Evolutionary conservation across 2,113 vertebrate species (phyloP).

Genomic region (Vulpes lagopus): DNA sequence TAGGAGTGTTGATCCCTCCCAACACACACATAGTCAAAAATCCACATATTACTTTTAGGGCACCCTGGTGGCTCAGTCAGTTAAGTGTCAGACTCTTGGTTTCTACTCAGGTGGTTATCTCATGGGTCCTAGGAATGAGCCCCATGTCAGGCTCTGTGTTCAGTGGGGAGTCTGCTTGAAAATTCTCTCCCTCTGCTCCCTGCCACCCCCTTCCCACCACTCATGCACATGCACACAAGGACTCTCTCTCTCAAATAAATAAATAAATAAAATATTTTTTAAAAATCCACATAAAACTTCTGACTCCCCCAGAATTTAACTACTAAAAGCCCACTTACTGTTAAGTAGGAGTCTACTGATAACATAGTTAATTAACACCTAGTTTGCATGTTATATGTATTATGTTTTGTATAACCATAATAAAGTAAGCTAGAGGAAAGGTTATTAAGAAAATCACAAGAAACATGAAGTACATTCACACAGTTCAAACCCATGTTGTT

Average conservation of each 20-base stretch:
- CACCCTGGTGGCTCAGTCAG: not conserved
- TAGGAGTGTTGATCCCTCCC: not conserved
- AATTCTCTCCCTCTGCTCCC: not conserved
- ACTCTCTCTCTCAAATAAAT: not conserved
- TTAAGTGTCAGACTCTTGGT: not conserved
- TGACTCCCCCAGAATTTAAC: not conserved
- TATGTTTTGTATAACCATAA: not conserved
- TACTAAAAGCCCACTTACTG: not conserved
- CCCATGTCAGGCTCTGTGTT: not conserved
- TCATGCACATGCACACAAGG: no score
- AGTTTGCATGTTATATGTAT: not conserved
- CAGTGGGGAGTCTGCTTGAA: not conserved
- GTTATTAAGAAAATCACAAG: not conserved
- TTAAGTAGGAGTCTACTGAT: not conserved
- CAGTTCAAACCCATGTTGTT: not conserved
- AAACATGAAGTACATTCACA: not conserved
- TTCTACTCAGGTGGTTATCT: not conserved
- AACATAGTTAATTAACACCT: not conserved
- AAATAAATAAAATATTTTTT: no score
- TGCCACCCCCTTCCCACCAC: no score
- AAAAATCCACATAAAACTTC: not conserved
- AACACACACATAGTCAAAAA: not conserved
- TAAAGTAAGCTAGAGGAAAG: not conserved
- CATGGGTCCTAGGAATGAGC: not conserved
- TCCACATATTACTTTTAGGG: not conserved